Evolutionary conservation across 1,140 invertebrate species (phyloP).

Genomic region (Cecropterus lyciades): DNA sequence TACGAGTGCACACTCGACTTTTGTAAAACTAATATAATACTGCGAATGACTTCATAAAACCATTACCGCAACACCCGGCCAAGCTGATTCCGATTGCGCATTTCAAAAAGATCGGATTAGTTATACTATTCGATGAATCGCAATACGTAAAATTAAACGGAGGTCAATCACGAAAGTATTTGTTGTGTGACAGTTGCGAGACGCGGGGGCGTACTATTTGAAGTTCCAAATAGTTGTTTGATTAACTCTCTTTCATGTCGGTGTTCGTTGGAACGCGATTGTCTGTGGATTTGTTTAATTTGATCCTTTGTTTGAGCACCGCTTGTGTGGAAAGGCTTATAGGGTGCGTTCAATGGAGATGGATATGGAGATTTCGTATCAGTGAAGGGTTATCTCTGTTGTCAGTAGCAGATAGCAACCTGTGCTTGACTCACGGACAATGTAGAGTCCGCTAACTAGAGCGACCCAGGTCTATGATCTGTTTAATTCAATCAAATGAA

Average conservation of each 20-base stretch:
- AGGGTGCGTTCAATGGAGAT: constrained; percentile 57
- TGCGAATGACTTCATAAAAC: constrained; percentile 30
- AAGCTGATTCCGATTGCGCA: constrained; percentile 73
- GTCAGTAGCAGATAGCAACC: constrained; percentile 65
- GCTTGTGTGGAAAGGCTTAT: constrained; percentile 76
- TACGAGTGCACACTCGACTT: background rate
- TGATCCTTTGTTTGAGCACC: constrained; percentile 77
- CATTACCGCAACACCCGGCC: constrained; percentile 56
- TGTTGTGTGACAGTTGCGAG: constrained; percentile 65
- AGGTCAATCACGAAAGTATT: constrained; percentile 75
- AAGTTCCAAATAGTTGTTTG: constrained; percentile 73
- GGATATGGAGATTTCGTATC: constrained; percentile 66
- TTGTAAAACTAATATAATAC: constrained; percentile 11
- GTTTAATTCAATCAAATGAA: constrained; percentile 5
- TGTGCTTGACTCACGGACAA: constrained; percentile 51
- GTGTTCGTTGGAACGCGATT: constrained; percentile 69
- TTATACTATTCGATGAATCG: constrained; percentile 37
- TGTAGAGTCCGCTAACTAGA: constrained; percentile 6
- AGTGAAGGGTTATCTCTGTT: constrained; percentile 64
- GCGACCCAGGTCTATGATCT: background rate
- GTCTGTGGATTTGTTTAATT: constrained; percentile 81
- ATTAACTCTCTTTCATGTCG: constrained; percentile 81
- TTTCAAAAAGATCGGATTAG: constrained; percentile 60
- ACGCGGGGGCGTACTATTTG: constrained; percentile 70
- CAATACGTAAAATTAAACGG: constrained; percentile 29